Evolutionary conservation across 2,797 vertebrate species (phyloP).

Genomic region (Graptemys geographica): DNA sequence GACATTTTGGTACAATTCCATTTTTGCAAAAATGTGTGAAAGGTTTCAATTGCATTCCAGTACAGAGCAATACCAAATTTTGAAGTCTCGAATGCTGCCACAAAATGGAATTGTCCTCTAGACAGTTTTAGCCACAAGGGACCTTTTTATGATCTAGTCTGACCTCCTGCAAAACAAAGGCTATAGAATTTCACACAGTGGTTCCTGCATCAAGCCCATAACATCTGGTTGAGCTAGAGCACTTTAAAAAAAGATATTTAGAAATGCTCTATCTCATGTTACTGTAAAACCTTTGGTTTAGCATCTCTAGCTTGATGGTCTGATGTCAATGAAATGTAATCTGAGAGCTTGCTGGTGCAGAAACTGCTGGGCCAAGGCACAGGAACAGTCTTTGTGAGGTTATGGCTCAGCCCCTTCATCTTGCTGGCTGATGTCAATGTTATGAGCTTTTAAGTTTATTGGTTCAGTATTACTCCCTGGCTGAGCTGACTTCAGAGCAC

Average conservation of each 20-base stretch:
- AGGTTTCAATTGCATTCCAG: neutral
- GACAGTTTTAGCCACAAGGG: neutral
- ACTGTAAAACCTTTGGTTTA: neutral
- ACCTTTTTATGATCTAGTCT: neutral
- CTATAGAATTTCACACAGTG: neutral
- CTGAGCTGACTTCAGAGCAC: neutral
- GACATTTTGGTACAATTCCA: neutral
- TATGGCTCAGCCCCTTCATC: neutral
- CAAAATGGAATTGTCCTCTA: neutral
- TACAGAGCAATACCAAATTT: neutral
- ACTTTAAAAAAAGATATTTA: neutral
- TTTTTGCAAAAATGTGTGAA: neutral
- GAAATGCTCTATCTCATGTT: neutral
- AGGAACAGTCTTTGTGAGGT: neutral
- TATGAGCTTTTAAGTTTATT: neutral
- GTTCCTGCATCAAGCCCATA: neutral
- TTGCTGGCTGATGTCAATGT: neutral
- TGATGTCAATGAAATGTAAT: neutral
- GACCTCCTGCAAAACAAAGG: neutral
- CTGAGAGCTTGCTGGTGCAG: neutral
- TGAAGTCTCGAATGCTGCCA: neutral
- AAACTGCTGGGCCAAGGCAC: neutral
- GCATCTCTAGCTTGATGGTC: neutral
- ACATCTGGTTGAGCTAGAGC: neutral
- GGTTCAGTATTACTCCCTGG: neutral